Evolutionary conservation across 2,797 vertebrate species (phyloP), one percentile per base, ranked within the genome.

Genomic region (Leptatherina wallacei): DNA sequence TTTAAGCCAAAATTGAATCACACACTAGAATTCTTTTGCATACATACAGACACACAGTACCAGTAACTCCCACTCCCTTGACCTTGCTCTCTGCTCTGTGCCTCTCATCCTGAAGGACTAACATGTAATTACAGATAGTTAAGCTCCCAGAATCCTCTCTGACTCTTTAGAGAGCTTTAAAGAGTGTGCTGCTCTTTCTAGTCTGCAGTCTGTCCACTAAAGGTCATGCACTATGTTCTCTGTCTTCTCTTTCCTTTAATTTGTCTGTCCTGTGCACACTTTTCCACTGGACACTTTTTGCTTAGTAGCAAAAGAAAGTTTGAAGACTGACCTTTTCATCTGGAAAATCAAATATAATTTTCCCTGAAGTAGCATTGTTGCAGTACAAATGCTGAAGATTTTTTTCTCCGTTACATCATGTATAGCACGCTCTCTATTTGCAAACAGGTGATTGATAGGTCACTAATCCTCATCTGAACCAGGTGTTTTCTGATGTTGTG

Each of bases 121-220:
- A 83, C 83, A 70, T 90, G 77, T 83, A 90, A 92, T 93, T 90
- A 91, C 81, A 84, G 73, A 47, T 62, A 66, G 60, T 84, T 78
- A 87, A 79, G 79, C 75, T 65, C 69, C 83, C 83, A 82, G 69
- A 89, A 83, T 78, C 73, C 76, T 79, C 80, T 81, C 57, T 59
- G 66, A 61, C 72, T 89, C 72, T 70, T 71, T 40, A 16, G 66
- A 78, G 71, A 71, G 75, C 83, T 81, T 74, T 58, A 75, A 73
- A 85, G 24, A 78, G 68, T 76, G 60, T 70, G 64, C 73, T 75
- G 60, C 65, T 75, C 83, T 88, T 85, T 82, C 58, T 22, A 73
- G 67, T 76, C 59, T 51, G 65, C 54, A 71, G 51, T 63, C 61
- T 83, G 69, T 84, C 74, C 61, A 11, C 69, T 42, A 86, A 90